These are phyloP conservation scores for Eucera pruinosa DNA, from an alignment of 2,888 invertebrate species.

Conservation along the genomic window DNA sequence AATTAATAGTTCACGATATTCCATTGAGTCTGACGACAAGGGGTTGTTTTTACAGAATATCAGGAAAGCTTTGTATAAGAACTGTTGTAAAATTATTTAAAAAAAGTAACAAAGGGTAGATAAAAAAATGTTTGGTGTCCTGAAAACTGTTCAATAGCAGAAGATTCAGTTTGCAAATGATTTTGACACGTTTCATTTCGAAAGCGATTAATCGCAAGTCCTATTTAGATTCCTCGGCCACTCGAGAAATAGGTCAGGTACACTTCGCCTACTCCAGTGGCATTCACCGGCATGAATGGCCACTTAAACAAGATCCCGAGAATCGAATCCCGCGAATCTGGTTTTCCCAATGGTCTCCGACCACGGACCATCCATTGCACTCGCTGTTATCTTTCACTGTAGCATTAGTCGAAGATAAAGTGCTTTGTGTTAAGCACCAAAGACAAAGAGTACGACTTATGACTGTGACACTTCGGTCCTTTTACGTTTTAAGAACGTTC, in stretches of 20 bases:
- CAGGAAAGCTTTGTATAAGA: no score
- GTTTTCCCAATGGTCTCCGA: slow-evolving; percentile 26
- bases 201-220: slow-evolving; percentile 41
- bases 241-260: slow-evolving; percentile 64
- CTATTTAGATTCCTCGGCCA: slow-evolving; percentile 19
- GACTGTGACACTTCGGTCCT: neutral
- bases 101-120: neutral
- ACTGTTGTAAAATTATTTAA: neutral
- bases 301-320: slow-evolving; percentile 55
- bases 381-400: slow-evolving; percentile 34
- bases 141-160: neutral
- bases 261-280: slow-evolving; percentile 51
- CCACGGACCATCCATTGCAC: neutral
- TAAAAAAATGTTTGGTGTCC: neutral
- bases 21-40: no score
- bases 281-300: slow-evolving; percentile 60
- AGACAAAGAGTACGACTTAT: slow-evolving; percentile 13
- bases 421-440: slow-evolving; percentile 3
- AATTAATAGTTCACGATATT: no score
- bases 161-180: neutral
- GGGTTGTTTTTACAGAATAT: no score
- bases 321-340: slow-evolving; percentile 49
- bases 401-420: slow-evolving; percentile 35
- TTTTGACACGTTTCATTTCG: neutral
- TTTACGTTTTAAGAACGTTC: neutral